phyloP scores from a whole-genome alignment of 2,797 vertebrate species.

The Serranus cabrilla region DNA sequence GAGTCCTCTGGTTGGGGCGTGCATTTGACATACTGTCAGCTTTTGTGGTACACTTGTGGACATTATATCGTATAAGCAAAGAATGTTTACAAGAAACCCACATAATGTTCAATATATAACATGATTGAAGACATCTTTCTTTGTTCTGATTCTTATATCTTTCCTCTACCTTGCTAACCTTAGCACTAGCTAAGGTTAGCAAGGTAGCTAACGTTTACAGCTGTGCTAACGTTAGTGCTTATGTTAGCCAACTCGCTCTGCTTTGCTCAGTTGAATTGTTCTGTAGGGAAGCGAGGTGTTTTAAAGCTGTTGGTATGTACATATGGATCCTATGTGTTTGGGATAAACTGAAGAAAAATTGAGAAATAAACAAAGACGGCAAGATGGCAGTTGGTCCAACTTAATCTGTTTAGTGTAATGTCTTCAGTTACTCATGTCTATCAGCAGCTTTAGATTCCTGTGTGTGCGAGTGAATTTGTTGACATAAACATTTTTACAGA shows the following conservation, averaged over 20 bases:
- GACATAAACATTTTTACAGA: slow-evolving; percentile 21
- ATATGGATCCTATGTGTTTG: background rate
- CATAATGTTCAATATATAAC: too few species aligned
- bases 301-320: background rate
- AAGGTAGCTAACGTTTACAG: too few species aligned
- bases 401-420: background rate
- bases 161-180: too few species aligned
- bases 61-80: too few species aligned
- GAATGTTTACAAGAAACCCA: too few species aligned
- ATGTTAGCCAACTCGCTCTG: background rate
- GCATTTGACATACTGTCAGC: too few species aligned
- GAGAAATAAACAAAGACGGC: background rate
- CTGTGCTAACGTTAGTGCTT: background rate
- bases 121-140: too few species aligned
- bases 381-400: background rate
- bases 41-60: too few species aligned
- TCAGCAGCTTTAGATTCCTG: slow-evolving; percentile 12
- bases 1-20: too few species aligned
- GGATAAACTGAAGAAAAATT: background rate
- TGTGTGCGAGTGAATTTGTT: slow-evolving; percentile 12
- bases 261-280: slow-evolving; percentile 9
- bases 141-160: too few species aligned
- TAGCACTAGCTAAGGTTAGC: too few species aligned
- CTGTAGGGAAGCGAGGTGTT: background rate
- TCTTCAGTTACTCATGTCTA: slow-evolving; percentile 3